Conservation (phyloP, 2,113 vertebrate genomes). For the Aegotheles bennettii region DNA sequence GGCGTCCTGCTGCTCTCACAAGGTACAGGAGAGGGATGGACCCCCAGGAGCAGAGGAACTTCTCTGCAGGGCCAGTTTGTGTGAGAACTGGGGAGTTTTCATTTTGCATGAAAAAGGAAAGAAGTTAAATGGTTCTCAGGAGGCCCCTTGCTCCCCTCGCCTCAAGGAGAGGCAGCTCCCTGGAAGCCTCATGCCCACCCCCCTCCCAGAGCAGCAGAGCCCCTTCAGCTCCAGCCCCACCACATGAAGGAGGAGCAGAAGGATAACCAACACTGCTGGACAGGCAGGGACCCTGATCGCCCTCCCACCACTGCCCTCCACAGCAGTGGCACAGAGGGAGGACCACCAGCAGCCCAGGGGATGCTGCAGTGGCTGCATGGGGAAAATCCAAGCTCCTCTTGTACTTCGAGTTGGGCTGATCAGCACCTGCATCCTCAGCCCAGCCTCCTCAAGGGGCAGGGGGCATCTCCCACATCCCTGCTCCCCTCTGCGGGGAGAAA, state of each 20-base stretch:
- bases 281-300: not conserved
- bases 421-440: no score
- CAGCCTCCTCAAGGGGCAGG: not conserved
- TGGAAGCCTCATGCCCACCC: not conserved
- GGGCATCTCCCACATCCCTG: not conserved
- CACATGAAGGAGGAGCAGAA: rapidly evolving
- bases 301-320: not conserved
- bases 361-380: no score
- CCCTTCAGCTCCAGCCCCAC: rapidly evolving
- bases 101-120: not conserved
- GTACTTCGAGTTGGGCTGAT: not conserved
- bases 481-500: no score
- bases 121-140: not conserved
- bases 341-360: not conserved
- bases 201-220: not conserved
- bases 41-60: not conserved
- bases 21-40: not conserved
- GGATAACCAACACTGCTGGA: rapidly evolving
- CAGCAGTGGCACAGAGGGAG: rapidly evolving
- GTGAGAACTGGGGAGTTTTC: not conserved
- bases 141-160: not conserved
- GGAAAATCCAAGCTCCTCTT: not conserved
- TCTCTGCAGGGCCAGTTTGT: not conserved
- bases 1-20: not conserved
- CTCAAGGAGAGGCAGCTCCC: not conserved